These are phyloP conservation scores for Psittacula cyanocephala DNA, from an alignment of 2,113 vertebrate genomes.

Conservation along the genomic window DNA sequence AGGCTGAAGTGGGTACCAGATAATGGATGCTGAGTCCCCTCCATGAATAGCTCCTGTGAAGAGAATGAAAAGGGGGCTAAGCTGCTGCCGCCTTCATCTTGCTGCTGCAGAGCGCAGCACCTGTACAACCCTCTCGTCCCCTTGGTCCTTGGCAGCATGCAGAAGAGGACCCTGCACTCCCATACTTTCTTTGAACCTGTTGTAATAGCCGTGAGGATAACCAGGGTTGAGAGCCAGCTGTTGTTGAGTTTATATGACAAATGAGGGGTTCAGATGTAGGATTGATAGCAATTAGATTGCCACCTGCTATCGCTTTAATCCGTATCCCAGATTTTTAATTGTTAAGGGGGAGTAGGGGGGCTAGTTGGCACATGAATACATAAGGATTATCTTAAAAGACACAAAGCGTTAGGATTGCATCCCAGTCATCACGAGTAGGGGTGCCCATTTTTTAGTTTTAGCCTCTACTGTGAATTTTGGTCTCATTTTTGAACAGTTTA, in stretches of 20 bases:
- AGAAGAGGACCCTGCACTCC: neutral
- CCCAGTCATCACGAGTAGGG: neutral
- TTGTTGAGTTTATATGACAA: conserved; percentile 46
- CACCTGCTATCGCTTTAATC: conserved; percentile 70
- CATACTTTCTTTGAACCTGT: conserved; percentile 34
- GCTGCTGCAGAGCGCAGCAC: neutral
- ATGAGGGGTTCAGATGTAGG: conserved; percentile 49
- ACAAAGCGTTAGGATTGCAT: neutral
- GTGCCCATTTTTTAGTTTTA: neutral
- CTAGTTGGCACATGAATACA: conserved; percentile 15
- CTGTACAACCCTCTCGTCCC: neutral
- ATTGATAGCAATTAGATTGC: conserved; percentile 66
- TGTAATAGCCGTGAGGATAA: neutral
- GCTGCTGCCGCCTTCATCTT: neutral
- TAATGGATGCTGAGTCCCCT: accelerated
- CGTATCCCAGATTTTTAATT: conserved; percentile 46
- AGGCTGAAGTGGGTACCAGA: neutral
- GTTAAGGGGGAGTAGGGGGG: neutral
- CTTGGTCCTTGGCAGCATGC: neutral
- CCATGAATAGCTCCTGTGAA: accelerated
- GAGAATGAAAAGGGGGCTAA: neutral
- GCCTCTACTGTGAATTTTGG: neutral
- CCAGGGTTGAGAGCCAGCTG: conserved; percentile 54
- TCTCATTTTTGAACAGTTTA: neutral
- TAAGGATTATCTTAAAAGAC: neutral